Evolutionary conservation across 1,140 invertebrate genomes (phyloP).

Genomic region (Manduca sexta): DNA sequence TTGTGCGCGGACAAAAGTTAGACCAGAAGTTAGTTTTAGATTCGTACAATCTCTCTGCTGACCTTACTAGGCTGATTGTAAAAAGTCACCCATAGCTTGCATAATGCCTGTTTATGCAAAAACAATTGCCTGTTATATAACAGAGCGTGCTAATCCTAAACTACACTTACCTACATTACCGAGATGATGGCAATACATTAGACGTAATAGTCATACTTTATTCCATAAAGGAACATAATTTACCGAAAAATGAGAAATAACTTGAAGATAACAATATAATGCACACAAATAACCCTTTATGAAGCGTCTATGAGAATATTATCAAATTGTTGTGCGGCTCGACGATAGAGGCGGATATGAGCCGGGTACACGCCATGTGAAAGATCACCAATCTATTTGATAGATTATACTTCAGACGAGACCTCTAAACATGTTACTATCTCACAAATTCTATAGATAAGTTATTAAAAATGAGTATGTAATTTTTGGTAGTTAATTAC

Average conservation of each 20-base stretch:
- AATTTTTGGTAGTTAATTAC: no score
- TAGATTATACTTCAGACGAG: neutral
- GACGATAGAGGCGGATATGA: constrained; percentile 17
- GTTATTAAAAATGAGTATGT: no score
- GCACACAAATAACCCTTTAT: constrained; percentile 38
- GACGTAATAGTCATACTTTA: no score
- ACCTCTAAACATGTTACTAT: no score
- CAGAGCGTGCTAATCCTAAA: neutral
- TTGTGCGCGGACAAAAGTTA: no score
- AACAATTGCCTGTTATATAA: neutral
- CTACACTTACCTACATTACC: neutral
- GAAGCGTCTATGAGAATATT: constrained; percentile 19
- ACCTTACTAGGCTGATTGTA: no score
- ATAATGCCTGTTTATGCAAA: no score
- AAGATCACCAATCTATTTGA: constrained; percentile 15
- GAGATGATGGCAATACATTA: no score
- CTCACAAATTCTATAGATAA: no score
- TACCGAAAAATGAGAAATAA: constrained; percentile 11
- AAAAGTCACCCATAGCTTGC: no score
- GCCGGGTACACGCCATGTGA: constrained; percentile 30
- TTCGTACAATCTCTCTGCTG: no score
- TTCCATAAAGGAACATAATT: neutral
- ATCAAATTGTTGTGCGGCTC: constrained; percentile 27
- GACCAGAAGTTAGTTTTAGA: no score
- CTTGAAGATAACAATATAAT: constrained; percentile 32